Percentiles rank a stretch among this genome's conserved stretches.
phyloP scores from a whole-genome alignment of 1,140 invertebrate genomes.

The Zaprionus davidi region DNA sequence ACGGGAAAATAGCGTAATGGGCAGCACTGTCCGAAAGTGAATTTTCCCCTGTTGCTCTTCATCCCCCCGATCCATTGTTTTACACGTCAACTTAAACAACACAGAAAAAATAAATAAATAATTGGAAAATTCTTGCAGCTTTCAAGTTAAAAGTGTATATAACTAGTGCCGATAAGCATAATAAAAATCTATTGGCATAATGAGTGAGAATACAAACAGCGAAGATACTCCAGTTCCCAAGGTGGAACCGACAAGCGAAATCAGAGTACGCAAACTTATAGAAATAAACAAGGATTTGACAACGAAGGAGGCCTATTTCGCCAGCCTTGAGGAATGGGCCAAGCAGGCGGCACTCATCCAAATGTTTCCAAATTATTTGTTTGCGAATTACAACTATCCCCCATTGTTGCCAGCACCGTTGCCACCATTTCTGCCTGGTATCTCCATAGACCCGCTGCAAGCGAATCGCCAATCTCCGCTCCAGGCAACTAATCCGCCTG shows the following conservation, averaged over 20 bases:
- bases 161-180: neutral
- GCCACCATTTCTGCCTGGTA: conserved; percentile 13
- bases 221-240: conserved; percentile 12
- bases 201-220: conserved; percentile 34
- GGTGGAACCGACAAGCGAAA: neutral
- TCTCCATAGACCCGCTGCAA: conserved; percentile 1
- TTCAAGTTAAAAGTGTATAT: neutral
- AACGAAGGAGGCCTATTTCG: conserved; percentile 86
- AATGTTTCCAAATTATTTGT: conserved; percentile 86
- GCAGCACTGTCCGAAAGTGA: neutral
- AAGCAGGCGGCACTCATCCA: conserved; percentile 86
- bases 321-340: conserved; percentile 85
- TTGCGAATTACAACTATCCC: conserved; percentile 86
- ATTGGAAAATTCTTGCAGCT: conserved; percentile 17
- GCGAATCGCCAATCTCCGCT: conserved; percentile 6
- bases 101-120: conserved; percentile 37
- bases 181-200: conserved; percentile 3
- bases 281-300: conserved; percentile 51
- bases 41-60: conserved; percentile 18
- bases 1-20: neutral
- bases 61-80: conserved; percentile 24
- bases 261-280: conserved; percentile 26
- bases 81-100: conserved; percentile 71
- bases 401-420: conserved; percentile 83
- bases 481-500: neutral